Percentiles rank a stretch among this genome's conserved stretches.
These are phyloP conservation scores for Taphrorychus bicolor DNA, from an alignment of 2,888 invertebrate genomes.

Conservation along the genomic window DNA sequence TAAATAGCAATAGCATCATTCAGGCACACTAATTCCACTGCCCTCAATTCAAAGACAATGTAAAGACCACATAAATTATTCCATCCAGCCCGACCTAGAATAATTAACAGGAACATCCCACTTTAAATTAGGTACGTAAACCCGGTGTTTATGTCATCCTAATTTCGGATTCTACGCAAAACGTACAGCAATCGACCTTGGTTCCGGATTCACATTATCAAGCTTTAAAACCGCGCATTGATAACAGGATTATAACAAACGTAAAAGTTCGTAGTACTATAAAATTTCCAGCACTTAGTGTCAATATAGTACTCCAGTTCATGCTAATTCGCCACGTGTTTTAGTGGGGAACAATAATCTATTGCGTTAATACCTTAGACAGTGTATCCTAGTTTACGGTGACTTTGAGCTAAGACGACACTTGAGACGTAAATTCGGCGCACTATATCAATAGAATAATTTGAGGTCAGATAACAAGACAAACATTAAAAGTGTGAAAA, in stretches of 20 bases:
- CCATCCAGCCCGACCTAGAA: no score
- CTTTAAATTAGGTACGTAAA: neutral
- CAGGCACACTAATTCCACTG: no score
- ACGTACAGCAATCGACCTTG: neutral
- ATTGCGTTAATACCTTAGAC: no score
- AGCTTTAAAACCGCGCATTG: neutral
- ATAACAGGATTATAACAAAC: neutral
- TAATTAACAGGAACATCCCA: no score
- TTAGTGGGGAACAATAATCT: no score
- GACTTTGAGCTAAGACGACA: no score
- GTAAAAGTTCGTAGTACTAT: neutral
- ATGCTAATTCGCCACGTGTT: no score
- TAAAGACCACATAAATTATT: no score
- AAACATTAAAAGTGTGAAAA: neutral
- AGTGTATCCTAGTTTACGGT: no score
- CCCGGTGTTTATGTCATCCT: neutral
- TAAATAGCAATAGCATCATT: no score
- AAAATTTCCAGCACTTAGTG: neutral
- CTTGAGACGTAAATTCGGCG: neutral
- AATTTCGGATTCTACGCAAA: neutral
- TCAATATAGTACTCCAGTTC: neutral
- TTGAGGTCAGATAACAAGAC: neutral
- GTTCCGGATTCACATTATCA: neutral
- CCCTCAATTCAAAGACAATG: no score
- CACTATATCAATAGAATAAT: no score